phyloP scores from a whole-genome alignment of 2,888 invertebrate genomes.

The Siphonodentalium dalli region DNA sequence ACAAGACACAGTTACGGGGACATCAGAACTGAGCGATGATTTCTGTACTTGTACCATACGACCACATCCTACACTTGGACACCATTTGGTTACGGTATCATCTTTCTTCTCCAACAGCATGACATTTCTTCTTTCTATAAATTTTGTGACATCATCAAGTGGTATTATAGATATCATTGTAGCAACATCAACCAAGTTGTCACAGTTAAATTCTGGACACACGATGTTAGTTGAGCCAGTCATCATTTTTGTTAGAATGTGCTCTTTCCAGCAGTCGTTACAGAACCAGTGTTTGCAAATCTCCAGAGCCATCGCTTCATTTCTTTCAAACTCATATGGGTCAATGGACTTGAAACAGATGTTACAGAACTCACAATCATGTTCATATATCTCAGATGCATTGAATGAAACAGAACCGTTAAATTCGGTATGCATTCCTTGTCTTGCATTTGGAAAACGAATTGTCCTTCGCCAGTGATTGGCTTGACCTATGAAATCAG shows the following conservation, averaged over 20 bases:
- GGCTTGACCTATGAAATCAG: no score
- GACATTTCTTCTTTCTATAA: constrained; percentile 27
- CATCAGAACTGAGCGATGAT: constrained; percentile 4
- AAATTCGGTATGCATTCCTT: no score
- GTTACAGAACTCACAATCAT: no score
- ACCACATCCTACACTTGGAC: constrained; percentile 38
- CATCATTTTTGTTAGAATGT: constrained; percentile 24
- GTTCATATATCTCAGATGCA: no score
- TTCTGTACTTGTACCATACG: constrained; percentile 24
- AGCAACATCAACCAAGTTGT: constrained; percentile 24
- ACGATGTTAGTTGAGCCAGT: constrained; percentile 16
- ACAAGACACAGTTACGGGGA: constrained; percentile 26
- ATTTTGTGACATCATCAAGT: constrained; percentile 19
- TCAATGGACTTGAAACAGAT: constrained; percentile 35
- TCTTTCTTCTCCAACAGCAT: constrained; percentile 25
- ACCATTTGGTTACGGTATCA: constrained; percentile 35
- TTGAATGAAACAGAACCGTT: no score
- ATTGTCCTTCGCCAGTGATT: no score
- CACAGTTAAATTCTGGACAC: constrained; percentile 39
- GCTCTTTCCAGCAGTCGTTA: constrained; percentile 37
- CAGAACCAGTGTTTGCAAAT: constrained; percentile 44
- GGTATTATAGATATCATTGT: constrained; percentile 23
- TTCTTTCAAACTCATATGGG: background rate
- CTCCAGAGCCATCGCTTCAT: constrained; percentile 28
- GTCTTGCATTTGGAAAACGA: no score